phyloP scores from a whole-genome alignment of 2,888 invertebrate species.

The Dinocampus coccinellae region DNA sequence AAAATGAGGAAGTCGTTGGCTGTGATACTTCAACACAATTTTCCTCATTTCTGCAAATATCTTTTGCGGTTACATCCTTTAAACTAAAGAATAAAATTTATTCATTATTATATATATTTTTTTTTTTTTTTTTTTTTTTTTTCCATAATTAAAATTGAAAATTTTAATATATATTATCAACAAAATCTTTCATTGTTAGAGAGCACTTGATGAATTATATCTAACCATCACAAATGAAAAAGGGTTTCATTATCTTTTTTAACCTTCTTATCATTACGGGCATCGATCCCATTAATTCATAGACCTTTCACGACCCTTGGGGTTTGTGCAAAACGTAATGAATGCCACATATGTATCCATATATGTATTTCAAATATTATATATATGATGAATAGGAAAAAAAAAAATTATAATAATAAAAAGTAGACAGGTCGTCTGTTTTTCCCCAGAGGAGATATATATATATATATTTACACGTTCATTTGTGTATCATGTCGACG shows the following conservation, averaged over 20 bases:
- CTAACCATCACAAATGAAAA: constrained; percentile 21
- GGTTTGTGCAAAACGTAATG: constrained; percentile 11
- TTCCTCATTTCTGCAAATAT: background rate
- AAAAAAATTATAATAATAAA: too few species aligned
- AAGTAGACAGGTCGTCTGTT: background rate
- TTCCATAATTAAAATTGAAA: background rate
- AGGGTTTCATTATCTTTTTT: constrained; percentile 35
- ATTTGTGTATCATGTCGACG: constrained; percentile 3
- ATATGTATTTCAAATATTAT: background rate
- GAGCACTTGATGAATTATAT: constrained; percentile 27
- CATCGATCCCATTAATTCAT: constrained; percentile 49
- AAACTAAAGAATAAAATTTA: too few species aligned
- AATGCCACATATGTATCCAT: constrained; percentile 4
- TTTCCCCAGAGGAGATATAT: too few species aligned
- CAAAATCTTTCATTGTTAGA: constrained; percentile 18
- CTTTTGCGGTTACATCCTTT: background rate
- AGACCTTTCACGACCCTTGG: constrained; percentile 35
- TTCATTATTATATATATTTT: too few species aligned
- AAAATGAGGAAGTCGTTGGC: background rate
- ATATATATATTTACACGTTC: background rate
- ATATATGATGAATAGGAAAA: background rate
- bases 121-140: background rate
- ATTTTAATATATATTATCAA: background rate
- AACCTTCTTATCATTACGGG: constrained; percentile 45
- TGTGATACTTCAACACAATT: background rate